Evolutionary conservation across 30 jellyfish, hydroid and myxozoan genomes (phyloP), one percentile per base, ranked within the genome.

Genomic region (Aurelia coerulea): DNA sequence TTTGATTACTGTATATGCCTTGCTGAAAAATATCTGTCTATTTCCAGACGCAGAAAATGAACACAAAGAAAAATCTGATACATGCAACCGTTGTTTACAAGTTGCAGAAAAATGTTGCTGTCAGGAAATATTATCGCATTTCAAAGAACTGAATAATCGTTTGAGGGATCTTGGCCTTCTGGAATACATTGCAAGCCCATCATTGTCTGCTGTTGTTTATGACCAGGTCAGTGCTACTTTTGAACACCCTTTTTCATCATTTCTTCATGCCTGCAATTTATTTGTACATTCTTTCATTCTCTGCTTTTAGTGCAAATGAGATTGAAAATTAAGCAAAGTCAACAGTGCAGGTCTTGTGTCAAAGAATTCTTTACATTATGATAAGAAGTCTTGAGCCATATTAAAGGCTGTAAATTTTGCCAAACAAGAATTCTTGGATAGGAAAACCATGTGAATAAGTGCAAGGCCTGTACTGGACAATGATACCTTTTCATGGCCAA

Each of bases 181-280:
- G 34, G 91, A 94, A 46, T 78, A 34, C 68, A 68, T 89, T 15
- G 88, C 97, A 5, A 58, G 77, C 52, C 96, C 96, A 4, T 93
- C 97, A 2, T 62, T 94, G 33, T 82, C 94, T 15, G 66, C 92
- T 67, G 97, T 94, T 31, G 79, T 90, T 16, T 84, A 89, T 63
- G 67, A 73, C 18, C 94, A 94, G 90, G 99, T 93, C 37, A 1
- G 81, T 37, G 39, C 19, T 18, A 31, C 29, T 5, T 7, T 34
- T 11, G 23, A 46, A 15, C 51, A 2, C 13, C 16, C 8, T 73
- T 59, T 74, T 74, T 56, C 10, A 2, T 81, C 9, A 12, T 15
- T 11, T 58, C n/a, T 41, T 19, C 32, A 19, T 52, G 18, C 4
- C 42, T 75, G 29, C 29, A 23, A 23, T 23, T 10, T 16, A 32